Percentiles rank a stretch among this genome's conserved stretches.
phyloP scores from a whole-genome alignment of 2,888 invertebrate species.

The Agrochola litura region DNA sequence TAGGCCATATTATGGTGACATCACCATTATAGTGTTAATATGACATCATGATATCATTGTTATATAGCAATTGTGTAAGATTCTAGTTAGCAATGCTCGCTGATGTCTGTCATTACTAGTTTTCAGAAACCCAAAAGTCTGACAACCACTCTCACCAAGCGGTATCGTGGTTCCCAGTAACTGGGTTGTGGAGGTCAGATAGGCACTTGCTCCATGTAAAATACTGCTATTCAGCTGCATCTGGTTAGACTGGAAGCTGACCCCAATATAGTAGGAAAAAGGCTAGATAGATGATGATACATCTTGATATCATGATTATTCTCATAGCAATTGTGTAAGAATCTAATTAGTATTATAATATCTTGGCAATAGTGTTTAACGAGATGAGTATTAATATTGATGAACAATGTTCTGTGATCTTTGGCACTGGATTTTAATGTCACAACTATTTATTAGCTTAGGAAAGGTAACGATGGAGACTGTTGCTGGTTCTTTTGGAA shows the following conservation, averaged over 20 bases:
- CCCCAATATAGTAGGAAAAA: no score
- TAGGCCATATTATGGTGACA: slow-evolving; percentile 24
- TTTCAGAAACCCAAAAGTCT: no score
- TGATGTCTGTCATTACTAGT: no score
- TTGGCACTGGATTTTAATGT: slow-evolving; percentile 11
- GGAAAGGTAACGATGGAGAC: background rate
- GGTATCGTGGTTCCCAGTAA: background rate
- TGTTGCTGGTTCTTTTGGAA: background rate
- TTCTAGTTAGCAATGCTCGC: background rate
- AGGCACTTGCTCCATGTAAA: no score
- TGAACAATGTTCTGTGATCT: slow-evolving; percentile 19
- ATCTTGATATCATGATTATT: slow-evolving; percentile 40
- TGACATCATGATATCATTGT: slow-evolving; percentile 29
- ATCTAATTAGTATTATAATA: background rate
- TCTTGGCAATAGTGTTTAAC: slow-evolving; percentile 32
- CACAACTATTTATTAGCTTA: background rate
- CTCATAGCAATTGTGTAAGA: slow-evolving; percentile 7
- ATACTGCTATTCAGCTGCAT: no score
- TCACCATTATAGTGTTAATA: slow-evolving; percentile 11
- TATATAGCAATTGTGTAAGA: slow-evolving; percentile 18
- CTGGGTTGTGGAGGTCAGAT: background rate
- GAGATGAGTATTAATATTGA: slow-evolving; percentile 19
- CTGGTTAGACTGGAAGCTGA: no score
- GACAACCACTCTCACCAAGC: no score
- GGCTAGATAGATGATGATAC: background rate